Percentiles rank a stretch among this genome's conserved stretches.
phyloP scores from a whole-genome alignment of 2,113 vertebrate species.

The Atlantisia rogersi region DNA sequence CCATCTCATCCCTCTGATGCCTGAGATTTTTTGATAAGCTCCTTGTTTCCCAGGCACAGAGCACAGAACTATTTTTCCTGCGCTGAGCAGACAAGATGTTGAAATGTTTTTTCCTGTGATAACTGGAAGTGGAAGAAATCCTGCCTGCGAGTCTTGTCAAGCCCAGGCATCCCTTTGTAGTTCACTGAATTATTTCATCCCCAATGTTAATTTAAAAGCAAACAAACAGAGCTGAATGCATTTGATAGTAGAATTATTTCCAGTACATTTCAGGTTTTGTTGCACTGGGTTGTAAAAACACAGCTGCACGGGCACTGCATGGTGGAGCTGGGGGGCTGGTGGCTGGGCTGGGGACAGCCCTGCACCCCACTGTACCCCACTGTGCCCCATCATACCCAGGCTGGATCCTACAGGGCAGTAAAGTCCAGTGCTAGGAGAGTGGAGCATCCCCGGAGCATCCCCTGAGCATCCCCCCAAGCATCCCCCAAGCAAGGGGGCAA shows the following conservation, averaged over 20 bases:
- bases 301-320: rapidly evolving
- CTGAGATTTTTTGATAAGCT: conserved; percentile 45
- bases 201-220: conserved; percentile 62
- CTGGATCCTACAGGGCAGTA: not conserved
- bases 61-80: conserved; percentile 49
- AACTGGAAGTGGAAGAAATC: conserved; percentile 47
- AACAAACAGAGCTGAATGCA: conserved; percentile 61
- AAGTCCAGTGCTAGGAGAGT: rapidly evolving
- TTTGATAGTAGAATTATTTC: conserved; percentile 50
- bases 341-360: not conserved
- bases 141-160: conserved; percentile 58
- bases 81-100: conserved; percentile 50
- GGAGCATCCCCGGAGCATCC: not conserved
- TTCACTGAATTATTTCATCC: conserved; percentile 61
- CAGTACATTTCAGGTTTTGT: conserved; percentile 42
- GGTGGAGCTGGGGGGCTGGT: not conserved
- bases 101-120: conserved; percentile 64
- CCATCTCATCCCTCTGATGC: conserved; percentile 8
- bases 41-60: conserved; percentile 26
- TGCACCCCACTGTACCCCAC: not conserved
- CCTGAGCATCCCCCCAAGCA: rapidly evolving
- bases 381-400: rapidly evolving
- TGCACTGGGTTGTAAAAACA: not conserved
- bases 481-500: not conserved
- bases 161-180: conserved; percentile 59